These are phyloP conservation scores for Harpegnathos saltator DNA, from an alignment of 1,140 invertebrate genomes.

Conservation along the genomic window DNA sequence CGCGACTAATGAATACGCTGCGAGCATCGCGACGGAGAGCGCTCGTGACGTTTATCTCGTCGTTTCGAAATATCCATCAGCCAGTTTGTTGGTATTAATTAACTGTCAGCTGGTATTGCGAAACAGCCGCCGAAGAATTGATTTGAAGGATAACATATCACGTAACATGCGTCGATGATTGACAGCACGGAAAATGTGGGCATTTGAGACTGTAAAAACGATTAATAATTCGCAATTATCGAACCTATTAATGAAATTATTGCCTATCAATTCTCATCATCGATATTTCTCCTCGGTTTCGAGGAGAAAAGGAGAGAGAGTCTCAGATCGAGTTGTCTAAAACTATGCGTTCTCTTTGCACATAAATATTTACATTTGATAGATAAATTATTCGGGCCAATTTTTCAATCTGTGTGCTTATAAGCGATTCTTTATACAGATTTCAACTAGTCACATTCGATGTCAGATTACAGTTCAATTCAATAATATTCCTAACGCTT, in stretches of 20 bases:
- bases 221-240: conserved; percentile 43
- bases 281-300: neutral
- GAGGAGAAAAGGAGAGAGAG: too few relatives aligned
- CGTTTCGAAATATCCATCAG: conserved; percentile 47
- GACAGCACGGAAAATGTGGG: conserved; percentile 28
- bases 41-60: conserved; percentile 38
- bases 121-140: conserved; percentile 50
- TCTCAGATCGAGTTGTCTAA: neutral
- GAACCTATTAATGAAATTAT: conserved; percentile 26
- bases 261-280: neutral
- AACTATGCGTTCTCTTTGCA: too few relatives aligned
- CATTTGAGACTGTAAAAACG: conserved; percentile 42
- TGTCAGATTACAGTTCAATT: neutral
- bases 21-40: conserved; percentile 1
- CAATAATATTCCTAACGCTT: neutral
- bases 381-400: too few relatives aligned
- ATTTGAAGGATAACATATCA: conserved; percentile 48
- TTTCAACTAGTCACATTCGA: neutral
- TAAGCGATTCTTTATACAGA: neutral
- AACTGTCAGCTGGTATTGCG: conserved; percentile 42
- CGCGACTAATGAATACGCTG: conserved; percentile 47
- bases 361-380: too few relatives aligned
- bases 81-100: conserved; percentile 49
- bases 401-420: neutral
- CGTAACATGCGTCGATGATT: conserved; percentile 36